A percentile compares a stretch with the other conserved stretches of the same genome.
Conservation (phyloP, 2,113 vertebrate species). For the Thunnus thynnus region DNA sequence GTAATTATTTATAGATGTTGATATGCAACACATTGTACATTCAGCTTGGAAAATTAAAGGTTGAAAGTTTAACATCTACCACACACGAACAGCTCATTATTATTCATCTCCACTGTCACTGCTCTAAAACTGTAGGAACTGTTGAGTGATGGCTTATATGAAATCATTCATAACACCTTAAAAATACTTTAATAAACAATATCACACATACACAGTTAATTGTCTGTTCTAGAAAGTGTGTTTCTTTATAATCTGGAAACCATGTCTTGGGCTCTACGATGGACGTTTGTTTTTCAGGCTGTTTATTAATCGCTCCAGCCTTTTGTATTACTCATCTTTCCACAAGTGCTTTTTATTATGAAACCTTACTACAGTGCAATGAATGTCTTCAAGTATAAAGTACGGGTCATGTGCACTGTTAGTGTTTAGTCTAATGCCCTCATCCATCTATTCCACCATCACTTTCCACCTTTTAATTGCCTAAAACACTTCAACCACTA, state of each 20-base stretch:
- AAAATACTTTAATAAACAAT: not conserved
- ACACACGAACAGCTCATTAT: not conserved
- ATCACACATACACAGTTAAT: not conserved
- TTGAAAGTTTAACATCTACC: not conserved
- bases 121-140: no score
- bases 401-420: conserved; percentile 38
- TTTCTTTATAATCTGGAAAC: not conserved
- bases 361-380: conserved; percentile 18
- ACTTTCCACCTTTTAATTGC: conserved; percentile 70
- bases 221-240: not conserved
- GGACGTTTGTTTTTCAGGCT: not conserved
- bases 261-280: not conserved
- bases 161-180: not conserved
- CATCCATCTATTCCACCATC: conserved; percentile 61
- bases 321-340: conserved; percentile 4
- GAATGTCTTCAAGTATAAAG: conserved; percentile 47
- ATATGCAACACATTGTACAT: not conserved
- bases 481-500: conserved; percentile 67
- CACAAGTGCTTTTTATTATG: conserved; percentile 16
- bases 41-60: not conserved
- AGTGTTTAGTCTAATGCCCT: conserved; percentile 56
- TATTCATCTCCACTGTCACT: not conserved
- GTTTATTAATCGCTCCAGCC: not conserved
- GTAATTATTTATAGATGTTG: not conserved
- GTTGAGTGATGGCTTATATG: not conserved